Evolutionary conservation across 2,888 invertebrate genomes (phyloP), one percentile per base, ranked within the genome.

Genomic region (Tetranychus truncatus): DNA sequence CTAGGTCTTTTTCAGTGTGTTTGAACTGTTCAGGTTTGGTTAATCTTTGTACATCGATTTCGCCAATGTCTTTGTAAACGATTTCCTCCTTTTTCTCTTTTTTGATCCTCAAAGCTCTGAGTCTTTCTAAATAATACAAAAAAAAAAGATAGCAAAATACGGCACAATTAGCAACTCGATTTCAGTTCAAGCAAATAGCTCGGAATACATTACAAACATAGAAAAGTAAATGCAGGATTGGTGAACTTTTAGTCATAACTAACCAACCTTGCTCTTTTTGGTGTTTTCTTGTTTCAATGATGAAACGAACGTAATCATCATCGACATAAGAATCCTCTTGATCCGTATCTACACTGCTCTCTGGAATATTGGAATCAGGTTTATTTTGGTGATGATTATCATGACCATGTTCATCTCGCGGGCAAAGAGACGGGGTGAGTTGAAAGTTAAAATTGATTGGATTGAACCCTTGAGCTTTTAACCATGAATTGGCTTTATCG

Each of bases 241-340:
- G 7, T 55, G 2, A 55, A 55, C 55, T 34, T 34, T 34, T 34
- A 34, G 34, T 34, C 34, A 34, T 34, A 5, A 34, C 34, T 34
- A 34, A 55, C 20, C 5, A 24, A 69, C 69, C 69, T 69, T 24
- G 20, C 11, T 69, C 34, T 21, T 69, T 69, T 20, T 69, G 69
- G 20, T 69, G 69, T 24, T 69, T 24, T 20, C 69, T 18, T 6
- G 69, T 69, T 21, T 69, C 21, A 11, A 69, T 69, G 34, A 69
- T 69, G 34, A 69, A 69, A 9, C 69, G 69, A 24, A 24, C 21
- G 34, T 69, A 69, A 69, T 69, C 34, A 24, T 69, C 69, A 69
- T 69, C 69, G 21, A 69, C 21, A 69, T 69, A 15, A 0, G 55
- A 8, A 55, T 55, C 55, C 9, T 55, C 55, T 55, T 55, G 2